These are phyloP conservation scores for Petrolisthes cinctipes DNA, from an alignment of 2,888 invertebrate species.

Conservation along the genomic window DNA sequence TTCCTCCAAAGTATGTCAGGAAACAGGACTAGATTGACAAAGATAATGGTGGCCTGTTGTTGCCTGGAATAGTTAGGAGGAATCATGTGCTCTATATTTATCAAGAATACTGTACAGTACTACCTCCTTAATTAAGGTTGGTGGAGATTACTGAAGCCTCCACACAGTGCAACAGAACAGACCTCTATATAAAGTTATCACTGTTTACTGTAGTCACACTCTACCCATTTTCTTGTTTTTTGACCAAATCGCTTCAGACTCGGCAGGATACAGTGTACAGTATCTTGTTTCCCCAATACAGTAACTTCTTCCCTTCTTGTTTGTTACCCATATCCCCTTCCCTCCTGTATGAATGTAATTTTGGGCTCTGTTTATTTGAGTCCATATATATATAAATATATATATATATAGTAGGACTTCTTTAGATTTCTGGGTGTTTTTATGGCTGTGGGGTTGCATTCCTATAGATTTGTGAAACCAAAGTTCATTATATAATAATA, in stretches of 20 bases:
- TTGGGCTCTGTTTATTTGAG: not conserved
- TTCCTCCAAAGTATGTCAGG: no score
- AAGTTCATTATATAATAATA: slow-evolving; percentile 32
- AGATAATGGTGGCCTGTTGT: no score
- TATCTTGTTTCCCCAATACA: slow-evolving; percentile 2
- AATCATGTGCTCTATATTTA: no score
- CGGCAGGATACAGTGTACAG: not conserved
- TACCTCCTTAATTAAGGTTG: not conserved
- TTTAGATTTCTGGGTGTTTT: slow-evolving; percentile 22
- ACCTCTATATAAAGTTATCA: not conserved
- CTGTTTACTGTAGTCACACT: not conserved
- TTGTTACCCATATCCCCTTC: not conserved
- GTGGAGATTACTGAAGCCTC: not conserved
- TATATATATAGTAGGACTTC: not conserved
- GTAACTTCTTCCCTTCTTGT: not conserved
- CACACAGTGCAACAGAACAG: not conserved
- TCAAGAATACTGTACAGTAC: no score
- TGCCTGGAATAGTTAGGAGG: no score
- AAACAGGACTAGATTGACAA: no score
- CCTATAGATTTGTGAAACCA: slow-evolving; percentile 34
- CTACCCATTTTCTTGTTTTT: slow-evolving; percentile 1
- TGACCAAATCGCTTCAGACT: not conserved
- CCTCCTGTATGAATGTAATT: not conserved
- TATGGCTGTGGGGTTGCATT: slow-evolving; percentile 21
- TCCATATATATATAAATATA: not conserved